Evolutionary conservation across 2,888 invertebrate genomes (phyloP).

Genomic region (Ephialtes manifestator): DNA sequence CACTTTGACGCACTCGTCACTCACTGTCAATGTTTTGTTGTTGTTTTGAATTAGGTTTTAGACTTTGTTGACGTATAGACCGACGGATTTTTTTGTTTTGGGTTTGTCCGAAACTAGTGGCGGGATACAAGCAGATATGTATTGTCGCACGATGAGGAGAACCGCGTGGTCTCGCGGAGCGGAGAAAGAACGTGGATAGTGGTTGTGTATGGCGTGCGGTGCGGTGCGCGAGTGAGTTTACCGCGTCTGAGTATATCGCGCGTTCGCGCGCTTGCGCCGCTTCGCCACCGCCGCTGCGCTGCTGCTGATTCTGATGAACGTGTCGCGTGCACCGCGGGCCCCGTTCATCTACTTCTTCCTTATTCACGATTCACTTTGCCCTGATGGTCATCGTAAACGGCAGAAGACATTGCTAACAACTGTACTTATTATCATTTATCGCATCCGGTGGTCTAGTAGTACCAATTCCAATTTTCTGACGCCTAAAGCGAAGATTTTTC

Average conservation of each 20-base stretch:
- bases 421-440: background rate
- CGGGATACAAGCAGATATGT: slow-evolving; percentile 14
- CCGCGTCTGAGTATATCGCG: slow-evolving; percentile 84
- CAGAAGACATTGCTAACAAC: background rate
- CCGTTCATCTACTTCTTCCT: slow-evolving; percentile 72
- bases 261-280: slow-evolving; percentile 83
- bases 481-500: too few relatives aligned
- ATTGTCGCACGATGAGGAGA: slow-evolving; percentile 60
- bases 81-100: slow-evolving; percentile 32
- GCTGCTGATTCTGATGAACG: slow-evolving; percentile 66
- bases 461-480: too few relatives aligned
- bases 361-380: slow-evolving; percentile 29
- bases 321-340: slow-evolving; percentile 73
- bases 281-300: slow-evolving; percentile 66
- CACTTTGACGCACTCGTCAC: slow-evolving; percentile 60
- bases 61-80: slow-evolving; percentile 20
- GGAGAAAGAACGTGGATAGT: slow-evolving; percentile 79
- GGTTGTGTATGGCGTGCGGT: slow-evolving; percentile 85
- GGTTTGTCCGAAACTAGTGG: background rate
- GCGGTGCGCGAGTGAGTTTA: slow-evolving; percentile 85
- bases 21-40: slow-evolving; percentile 52
- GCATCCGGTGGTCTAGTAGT: background rate
- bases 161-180: slow-evolving; percentile 81
- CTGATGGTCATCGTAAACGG: background rate
- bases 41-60: slow-evolving; percentile 9